Percentiles rank a stretch among this genome's conserved stretches.
Conservation (phyloP, 2,797 vertebrate species). For the Etheostoma perlongum region DNA sequence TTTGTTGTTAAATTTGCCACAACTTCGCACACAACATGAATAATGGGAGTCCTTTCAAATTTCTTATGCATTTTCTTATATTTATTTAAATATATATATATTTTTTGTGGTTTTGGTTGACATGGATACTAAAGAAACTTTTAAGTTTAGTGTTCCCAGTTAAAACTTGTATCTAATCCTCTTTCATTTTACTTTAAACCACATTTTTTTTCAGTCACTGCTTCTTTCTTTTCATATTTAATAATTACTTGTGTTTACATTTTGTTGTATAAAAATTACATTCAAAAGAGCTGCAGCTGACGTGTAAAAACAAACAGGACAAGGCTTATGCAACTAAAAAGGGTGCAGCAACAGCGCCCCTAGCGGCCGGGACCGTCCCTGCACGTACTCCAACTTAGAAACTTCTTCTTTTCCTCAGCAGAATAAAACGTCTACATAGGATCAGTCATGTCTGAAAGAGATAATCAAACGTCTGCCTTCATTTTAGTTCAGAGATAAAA, state of each 20-base stretch:
- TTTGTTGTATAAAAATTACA: neutral
- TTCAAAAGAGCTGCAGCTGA: neutral
- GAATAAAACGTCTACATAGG: neutral
- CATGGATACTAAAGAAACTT: neutral
- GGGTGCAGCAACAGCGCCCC: conserved; percentile 24
- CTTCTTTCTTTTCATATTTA: neutral
- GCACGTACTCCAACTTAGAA: neutral
- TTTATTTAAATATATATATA: too few species aligned
- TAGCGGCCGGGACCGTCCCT: neutral
- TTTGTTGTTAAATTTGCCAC: neutral
- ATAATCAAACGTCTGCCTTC: too few species aligned
- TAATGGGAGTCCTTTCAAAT: neutral
- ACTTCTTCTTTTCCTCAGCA: neutral
- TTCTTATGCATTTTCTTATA: too few species aligned
- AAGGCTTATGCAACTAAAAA: neutral
- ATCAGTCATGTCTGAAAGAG: neutral
- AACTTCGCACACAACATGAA: too few species aligned
- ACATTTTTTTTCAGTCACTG: too few species aligned
- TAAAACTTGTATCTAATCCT: too few species aligned
- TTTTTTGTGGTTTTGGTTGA: neutral
- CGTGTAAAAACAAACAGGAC: too few species aligned
- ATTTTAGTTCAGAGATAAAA: neutral
- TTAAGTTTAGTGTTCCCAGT: too few species aligned
- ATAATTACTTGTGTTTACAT: too few species aligned
- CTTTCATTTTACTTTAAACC: neutral